phyloP scores from a whole-genome alignment of 92 coral and sea anemone species.

The Zoanthus solanderi region DNA sequence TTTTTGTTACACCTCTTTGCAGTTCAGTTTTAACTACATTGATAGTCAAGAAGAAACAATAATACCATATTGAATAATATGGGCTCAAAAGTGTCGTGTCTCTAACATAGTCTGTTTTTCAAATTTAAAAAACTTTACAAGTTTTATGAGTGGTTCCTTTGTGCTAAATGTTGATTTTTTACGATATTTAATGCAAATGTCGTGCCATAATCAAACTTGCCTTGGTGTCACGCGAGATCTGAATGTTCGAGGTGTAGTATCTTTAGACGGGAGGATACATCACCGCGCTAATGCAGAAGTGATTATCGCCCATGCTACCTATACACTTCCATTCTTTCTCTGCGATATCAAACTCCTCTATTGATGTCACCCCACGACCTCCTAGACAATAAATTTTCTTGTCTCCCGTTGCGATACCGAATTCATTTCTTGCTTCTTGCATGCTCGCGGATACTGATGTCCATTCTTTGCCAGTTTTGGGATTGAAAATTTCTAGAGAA shows the following conservation, averaged over 20 bases:
- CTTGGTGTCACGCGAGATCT: too few species aligned
- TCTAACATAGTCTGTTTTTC: too few species aligned
- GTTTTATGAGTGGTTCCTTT: too few species aligned
- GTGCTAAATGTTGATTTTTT: too few species aligned
- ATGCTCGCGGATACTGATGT: conserved; percentile 53
- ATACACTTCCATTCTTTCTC: conserved; percentile 69
- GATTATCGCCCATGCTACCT: conserved; percentile 78
- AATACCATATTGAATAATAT: too few species aligned
- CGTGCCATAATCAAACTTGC: too few species aligned
- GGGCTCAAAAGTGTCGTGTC: too few species aligned
- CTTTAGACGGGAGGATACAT: conserved; percentile 70
- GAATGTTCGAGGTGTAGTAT: background rate
- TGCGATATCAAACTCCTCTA: conserved; percentile 75
- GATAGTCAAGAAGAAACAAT: too few species aligned
- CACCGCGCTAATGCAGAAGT: conserved; percentile 82
- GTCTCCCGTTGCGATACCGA: conserved; percentile 74
- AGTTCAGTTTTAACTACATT: too few species aligned
- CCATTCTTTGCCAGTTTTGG: conserved; percentile 71
- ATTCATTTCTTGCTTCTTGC: conserved; percentile 86
- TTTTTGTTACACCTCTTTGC: too few species aligned
- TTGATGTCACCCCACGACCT: conserved; percentile 84
- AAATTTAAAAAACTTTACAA: too few species aligned
- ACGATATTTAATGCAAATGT: too few species aligned
- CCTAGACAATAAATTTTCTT: conserved; percentile 85
- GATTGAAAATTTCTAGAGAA: conserved; percentile 78